These are phyloP conservation scores for Sciaenops ocellatus DNA, from an alignment of 2,797 vertebrate genomes.

Conservation along the genomic window DNA sequence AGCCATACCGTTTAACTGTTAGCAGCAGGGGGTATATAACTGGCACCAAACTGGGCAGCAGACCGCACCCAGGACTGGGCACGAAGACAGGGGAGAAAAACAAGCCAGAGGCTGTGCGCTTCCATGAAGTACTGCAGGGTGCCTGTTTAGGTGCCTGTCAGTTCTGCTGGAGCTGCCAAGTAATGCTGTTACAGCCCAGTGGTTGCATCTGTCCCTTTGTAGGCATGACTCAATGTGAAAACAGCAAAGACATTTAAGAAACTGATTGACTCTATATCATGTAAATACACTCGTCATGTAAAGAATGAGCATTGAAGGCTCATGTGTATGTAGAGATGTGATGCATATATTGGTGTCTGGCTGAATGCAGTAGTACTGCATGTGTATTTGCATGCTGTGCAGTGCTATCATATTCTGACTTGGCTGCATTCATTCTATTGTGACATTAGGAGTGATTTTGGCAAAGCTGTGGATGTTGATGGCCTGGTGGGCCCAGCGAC, in stretches of 20 bases:
- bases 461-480: slow-evolving; percentile 79
- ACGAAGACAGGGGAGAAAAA: slow-evolving; percentile 69
- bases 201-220: slow-evolving; percentile 55
- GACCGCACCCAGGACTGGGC: slow-evolving; percentile 79
- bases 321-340: neutral
- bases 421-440: slow-evolving; percentile 6
- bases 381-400: neutral
- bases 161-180: slow-evolving; percentile 55
- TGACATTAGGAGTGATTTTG: slow-evolving; percentile 23
- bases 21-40: slow-evolving; percentile 55
- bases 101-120: slow-evolving; percentile 54
- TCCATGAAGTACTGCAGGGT: slow-evolving; percentile 48
- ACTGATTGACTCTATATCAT: neutral
- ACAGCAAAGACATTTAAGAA: slow-evolving; percentile 16
- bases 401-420: slow-evolving; percentile 22
- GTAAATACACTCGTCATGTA: neutral
- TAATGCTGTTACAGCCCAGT: slow-evolving; percentile 34
- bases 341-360: neutral
- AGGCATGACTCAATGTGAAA: slow-evolving; percentile 22
- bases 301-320: neutral
- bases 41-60: slow-evolving; percentile 64
- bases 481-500: slow-evolving; percentile 87
- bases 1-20: slow-evolving; percentile 70
- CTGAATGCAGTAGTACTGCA: neutral
- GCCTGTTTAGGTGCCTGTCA: slow-evolving; percentile 66